These are phyloP conservation scores for Diadegma fenestrale DNA, from an alignment of 2,888 invertebrate genomes.

Conservation along the genomic window DNA sequence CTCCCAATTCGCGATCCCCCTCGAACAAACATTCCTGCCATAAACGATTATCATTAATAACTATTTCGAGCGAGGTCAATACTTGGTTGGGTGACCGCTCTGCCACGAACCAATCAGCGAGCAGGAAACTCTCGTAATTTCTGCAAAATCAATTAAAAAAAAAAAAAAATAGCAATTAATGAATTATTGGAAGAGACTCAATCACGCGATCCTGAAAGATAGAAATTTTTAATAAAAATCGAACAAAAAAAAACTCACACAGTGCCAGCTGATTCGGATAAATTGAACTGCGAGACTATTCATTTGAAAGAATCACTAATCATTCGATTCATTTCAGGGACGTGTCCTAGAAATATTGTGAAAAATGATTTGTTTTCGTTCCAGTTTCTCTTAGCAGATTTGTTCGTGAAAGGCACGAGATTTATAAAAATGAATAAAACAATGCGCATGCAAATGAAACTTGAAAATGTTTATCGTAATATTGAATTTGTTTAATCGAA, in stretches of 20 bases:
- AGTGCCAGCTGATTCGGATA: not conserved
- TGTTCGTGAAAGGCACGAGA: slow-evolving; percentile 73
- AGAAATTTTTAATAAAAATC: too few species aligned
- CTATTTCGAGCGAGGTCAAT: not conserved
- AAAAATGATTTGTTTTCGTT: not conserved
- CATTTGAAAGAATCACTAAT: not conserved
- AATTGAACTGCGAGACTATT: not conserved
- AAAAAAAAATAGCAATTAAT: too few species aligned
- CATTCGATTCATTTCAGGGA: not conserved
- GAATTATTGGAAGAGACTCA: too few species aligned
- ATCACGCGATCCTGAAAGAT: too few species aligned
- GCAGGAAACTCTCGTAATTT: not conserved
- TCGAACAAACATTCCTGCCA: not conserved
- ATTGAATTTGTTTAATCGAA: not conserved
- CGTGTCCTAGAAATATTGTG: slow-evolving; percentile 15
- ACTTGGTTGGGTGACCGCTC: not conserved
- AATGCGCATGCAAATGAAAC: not conserved
- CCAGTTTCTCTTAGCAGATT: slow-evolving; percentile 1
- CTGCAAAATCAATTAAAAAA: too few species aligned
- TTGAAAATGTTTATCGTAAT: not conserved
- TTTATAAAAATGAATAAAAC: slow-evolving; percentile 13
- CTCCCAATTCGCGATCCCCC: not conserved
- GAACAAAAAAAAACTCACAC: not conserved
- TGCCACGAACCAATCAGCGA: not conserved
- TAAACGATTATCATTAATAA: not conserved